Base-by-base conservation (phyloP, 2,113 vertebrate species). In the Nothobranchius kuhntae region DNA sequence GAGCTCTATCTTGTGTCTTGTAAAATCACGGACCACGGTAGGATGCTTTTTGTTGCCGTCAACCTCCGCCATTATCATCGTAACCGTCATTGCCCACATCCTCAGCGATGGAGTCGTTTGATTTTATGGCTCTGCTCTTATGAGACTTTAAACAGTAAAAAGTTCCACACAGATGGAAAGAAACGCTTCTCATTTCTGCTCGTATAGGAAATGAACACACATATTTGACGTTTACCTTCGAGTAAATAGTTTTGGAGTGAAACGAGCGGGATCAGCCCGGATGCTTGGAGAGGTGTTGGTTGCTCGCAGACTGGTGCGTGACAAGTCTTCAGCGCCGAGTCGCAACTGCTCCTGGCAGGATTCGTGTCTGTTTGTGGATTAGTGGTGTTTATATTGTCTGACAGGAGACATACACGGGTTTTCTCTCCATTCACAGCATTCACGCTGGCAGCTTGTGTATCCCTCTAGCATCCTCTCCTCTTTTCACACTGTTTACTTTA, bases 21-120 rank as follows among this genome's bases (percentile, higher is more conserved):
- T 92, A 98, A 98, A 91, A 98, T 99, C 93, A 99, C 98, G 61
- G 98, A 99, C 87, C 93, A 96, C 80, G 97, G 98, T 99, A 96
- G 79, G 94, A 91, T 65, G 67, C 75, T 79, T 78, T 83, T 75
- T 87, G 85, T 86, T 87, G 77, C 85, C 76, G 73, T 80, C 77
- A 84, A 68, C 73, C 60, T 66, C 78, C 76, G 44, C 69, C 57
- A 56, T 85, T 82, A 87, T 82, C 72, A 72, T 75, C 67, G 81
- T 70, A 73, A 66, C 58, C 67, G 53, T 87, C 80, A 89, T 86
- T 83, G 71, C 80, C 74, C 50, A 21, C 63, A 2, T 53, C 71
- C 13, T 64, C 15, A 65, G 71, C 68, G 53, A 52, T 66, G 71
- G 67, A 78, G 74, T 71, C 76, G 76, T 77, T 78, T 81, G 75